Base-by-base conservation (phyloP, 2,113 vertebrate genomes). In the Naja naja region DNA sequence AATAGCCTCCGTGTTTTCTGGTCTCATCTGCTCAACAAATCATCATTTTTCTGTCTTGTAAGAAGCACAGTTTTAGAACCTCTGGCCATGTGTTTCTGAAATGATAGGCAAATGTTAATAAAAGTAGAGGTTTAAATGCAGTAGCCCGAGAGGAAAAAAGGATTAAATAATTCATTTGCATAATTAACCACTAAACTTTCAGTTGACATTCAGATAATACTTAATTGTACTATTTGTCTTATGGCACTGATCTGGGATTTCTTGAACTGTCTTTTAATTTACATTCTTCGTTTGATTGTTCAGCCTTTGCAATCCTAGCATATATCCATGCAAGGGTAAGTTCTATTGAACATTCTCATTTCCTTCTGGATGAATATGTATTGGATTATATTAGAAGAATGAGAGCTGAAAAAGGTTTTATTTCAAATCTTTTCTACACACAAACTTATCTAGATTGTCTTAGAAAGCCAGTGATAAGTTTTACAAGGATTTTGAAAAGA, bases 111-210 rank as follows among this genome's bases (percentile, higher is more conserved):
- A 30, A 95, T 89, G 16, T 89, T 96, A 95, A 95, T 93, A 94
- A 39, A 94, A 90, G 94, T 93, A 56, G 92, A 92, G 85, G 91
- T 93, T 95, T 95, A 97, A 96, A 93, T 94, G 27, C 86, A 95
- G 1, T 95, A 69, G 95, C 94, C 93, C 92, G 90, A 6, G 55
- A 94, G 94, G 45, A 23, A n/a, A 94, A 95, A 95, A 96, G 30
- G 53, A 93, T 96, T 92, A 94, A 97, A 93, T 94, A 93, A 96
- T 94, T 96, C 95, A 89, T 92, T 97, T 97, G 89, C 91, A 55
- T 97, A 94, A 93, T 94, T 97, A 97, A 93, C 95, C 94, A 56
- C 94, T 89, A 54, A 94, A 47, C 86, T 96, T 97, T 96, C 95
- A 95, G 49, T 89, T 94, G 88, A 94, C 92, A 93, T 94, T 96